phyloP scores from a whole-genome alignment of 2,888 invertebrate genomes.

The Habroteleia sp. region DNA sequence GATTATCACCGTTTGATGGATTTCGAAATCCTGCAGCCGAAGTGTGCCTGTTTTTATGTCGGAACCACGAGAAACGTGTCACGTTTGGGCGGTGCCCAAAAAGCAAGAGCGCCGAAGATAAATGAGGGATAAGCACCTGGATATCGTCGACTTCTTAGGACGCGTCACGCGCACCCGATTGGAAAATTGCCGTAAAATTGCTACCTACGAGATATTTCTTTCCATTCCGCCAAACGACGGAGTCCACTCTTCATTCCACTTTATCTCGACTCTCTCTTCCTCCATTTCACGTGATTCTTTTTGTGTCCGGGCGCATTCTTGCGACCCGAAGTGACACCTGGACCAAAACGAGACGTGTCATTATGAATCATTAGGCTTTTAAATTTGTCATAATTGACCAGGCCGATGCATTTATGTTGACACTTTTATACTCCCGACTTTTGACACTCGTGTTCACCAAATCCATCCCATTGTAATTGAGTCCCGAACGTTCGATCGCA shows the following conservation, averaged over 20 bases:
- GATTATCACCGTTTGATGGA: constrained; percentile 36
- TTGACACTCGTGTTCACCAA: constrained; percentile 12
- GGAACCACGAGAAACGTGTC: constrained; percentile 65
- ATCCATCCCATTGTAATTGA: constrained; percentile 29
- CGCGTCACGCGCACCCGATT: constrained; percentile 70
- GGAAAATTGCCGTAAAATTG: constrained; percentile 81
- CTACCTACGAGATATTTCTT: constrained; percentile 75
- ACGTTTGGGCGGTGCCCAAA: constrained; percentile 65
- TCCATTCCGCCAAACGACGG: constrained; percentile 39
- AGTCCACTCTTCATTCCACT: constrained; percentile 52
- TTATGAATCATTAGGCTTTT: constrained; percentile 63
- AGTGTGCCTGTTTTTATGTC: constrained; percentile 67
- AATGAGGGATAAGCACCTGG: constrained; percentile 63
- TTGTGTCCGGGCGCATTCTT: constrained; percentile 36
- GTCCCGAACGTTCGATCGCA: constrained; percentile 1
- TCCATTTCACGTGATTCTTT: constrained; percentile 43
- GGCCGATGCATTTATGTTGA: constrained; percentile 45
- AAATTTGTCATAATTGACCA: constrained; percentile 62
- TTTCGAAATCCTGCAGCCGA: constrained; percentile 19
- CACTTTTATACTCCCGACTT: constrained; percentile 23
- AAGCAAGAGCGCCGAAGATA: constrained; percentile 48
- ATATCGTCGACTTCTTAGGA: constrained; percentile 49
- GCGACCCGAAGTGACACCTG: constrained; percentile 33
- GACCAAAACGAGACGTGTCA: constrained; percentile 37
- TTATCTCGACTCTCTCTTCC: constrained; percentile 34